phyloP scores from a whole-genome alignment of 2,797 vertebrate genomes.

The Pantherophis vulpinus region DNA sequence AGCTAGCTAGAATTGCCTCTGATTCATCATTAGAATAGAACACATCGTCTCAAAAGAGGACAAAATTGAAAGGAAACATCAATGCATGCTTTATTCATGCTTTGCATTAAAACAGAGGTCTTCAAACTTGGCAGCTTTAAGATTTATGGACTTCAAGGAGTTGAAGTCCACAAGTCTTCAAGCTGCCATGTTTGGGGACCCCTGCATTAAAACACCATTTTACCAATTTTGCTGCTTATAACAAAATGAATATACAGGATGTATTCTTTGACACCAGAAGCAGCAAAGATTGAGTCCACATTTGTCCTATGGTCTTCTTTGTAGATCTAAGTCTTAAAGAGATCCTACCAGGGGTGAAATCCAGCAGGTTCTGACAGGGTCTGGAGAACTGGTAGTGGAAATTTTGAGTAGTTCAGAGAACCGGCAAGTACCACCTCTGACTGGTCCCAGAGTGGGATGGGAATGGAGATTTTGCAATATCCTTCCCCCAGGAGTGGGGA shows the following conservation, averaged over 20 bases:
- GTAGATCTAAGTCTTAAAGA: background rate
- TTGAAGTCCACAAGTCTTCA: too few species aligned
- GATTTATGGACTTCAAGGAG: too few species aligned
- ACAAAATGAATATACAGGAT: background rate
- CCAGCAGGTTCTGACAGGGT: too few species aligned
- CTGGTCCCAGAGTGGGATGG: too few species aligned
- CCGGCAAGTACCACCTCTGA: too few species aligned
- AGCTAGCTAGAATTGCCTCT: background rate
- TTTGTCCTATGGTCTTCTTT: background rate
- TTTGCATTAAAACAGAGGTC: background rate
- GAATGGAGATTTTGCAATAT: too few species aligned
- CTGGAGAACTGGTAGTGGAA: too few species aligned
- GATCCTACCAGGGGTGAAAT: background rate
- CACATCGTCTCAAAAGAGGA: background rate
- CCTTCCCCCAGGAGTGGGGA: too few species aligned
- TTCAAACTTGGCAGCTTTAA: too few species aligned
- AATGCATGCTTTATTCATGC: background rate
- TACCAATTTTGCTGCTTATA: background rate
- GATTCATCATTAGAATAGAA: background rate
- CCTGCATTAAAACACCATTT: background rate
- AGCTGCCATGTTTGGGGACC: too few species aligned
- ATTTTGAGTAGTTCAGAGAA: too few species aligned
- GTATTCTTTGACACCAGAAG: background rate
- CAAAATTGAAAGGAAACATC: background rate
- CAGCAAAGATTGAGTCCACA: background rate